Base-by-base conservation (phyloP, 2,797 vertebrate species). In the Perodicticus potto region DNA sequence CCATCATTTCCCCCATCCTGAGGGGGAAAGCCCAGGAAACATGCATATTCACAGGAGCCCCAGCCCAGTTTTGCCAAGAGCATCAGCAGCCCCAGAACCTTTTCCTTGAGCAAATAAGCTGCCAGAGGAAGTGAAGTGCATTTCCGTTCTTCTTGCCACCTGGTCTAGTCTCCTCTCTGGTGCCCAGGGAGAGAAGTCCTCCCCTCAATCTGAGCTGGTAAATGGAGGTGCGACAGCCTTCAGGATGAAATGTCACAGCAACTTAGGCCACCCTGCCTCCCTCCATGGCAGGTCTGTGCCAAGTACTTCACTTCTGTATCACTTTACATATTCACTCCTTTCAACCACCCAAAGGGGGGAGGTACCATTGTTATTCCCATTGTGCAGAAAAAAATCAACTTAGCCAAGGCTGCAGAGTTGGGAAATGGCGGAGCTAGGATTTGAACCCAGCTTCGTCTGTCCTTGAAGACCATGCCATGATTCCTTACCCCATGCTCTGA, bases 181-280 rank as follows among this genome's bases (percentile, higher is more conserved):
- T n/a, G 49, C 57, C 5, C 16, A 22, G 19, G 34, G 65, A 73
- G 69, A 67, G 61, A 73, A 3, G 23, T 19, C 59, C 37, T 32
- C 4, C 84, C 25, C 16, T 4, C 49, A n/a, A 0, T 3, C 29
- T 1, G 72, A 76, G 59, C 87, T 72, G 93, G 61, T 55, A 45
- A 22, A 40, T 3, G 16, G 63, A 37, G n/a, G 1, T 2, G 0
- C 9, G 16, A 19, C 55, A n/a, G 86, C 37, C 67, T 85, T 53
- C 7, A 0, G n/a, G 34, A 49, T 6, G 3, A 23, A 29, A 34
- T 3, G 0, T 4, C 4, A 13, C 0, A 0, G 13, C 6, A 1
- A 34, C 22, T 0, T 8, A 20, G 43, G 49, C n/a, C 34, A n/a
- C 53, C 59, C 1, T 19, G 1, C 49, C 49, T 53, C 49, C 29